These are phyloP conservation scores for Lordiphosa clarofinis DNA, from an alignment of 1,140 invertebrate genomes.

Conservation along the genomic window DNA sequence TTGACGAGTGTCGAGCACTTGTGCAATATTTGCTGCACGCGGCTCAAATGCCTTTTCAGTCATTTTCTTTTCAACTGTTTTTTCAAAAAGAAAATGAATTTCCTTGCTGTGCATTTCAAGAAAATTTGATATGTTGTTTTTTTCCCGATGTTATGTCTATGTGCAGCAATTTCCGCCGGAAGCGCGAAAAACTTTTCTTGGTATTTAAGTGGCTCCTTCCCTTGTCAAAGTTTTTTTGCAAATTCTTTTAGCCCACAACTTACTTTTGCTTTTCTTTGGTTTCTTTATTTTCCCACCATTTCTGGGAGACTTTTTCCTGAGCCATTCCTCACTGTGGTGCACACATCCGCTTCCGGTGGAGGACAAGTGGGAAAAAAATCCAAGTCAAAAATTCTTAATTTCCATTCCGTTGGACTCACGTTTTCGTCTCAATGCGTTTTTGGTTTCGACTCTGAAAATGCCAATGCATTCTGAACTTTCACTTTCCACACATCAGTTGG, in stretches of 20 bases:
- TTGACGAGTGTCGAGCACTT: conserved; percentile 59
- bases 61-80: conserved; percentile 40
- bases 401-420: no score
- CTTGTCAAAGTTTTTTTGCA: conserved; percentile 19
- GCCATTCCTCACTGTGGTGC: conserved; percentile 30
- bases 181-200: conserved; percentile 66
- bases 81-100: conserved; percentile 63
- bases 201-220: conserved; percentile 63
- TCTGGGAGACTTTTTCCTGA: conserved; percentile 23
- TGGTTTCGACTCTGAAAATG: conserved; percentile 1
- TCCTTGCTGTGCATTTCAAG: conserved; percentile 54
- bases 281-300: conserved; percentile 1
- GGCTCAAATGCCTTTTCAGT: conserved; percentile 44
- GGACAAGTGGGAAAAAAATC: no score
- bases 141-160: conserved; percentile 14
- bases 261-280: conserved; percentile 31
- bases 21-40: conserved; percentile 61
- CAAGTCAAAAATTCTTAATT: no score
- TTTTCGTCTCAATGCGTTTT: no score
- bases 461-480: conserved; percentile 17
- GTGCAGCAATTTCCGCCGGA: conserved; percentile 65
- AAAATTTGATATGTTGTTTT: conserved; percentile 36
- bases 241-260: conserved; percentile 27
- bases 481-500: conserved; percentile 21
- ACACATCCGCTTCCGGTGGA: neutral